These are phyloP conservation scores for Steromphala cineraria DNA, from an alignment of 2,888 invertebrate genomes.

Conservation along the genomic window DNA sequence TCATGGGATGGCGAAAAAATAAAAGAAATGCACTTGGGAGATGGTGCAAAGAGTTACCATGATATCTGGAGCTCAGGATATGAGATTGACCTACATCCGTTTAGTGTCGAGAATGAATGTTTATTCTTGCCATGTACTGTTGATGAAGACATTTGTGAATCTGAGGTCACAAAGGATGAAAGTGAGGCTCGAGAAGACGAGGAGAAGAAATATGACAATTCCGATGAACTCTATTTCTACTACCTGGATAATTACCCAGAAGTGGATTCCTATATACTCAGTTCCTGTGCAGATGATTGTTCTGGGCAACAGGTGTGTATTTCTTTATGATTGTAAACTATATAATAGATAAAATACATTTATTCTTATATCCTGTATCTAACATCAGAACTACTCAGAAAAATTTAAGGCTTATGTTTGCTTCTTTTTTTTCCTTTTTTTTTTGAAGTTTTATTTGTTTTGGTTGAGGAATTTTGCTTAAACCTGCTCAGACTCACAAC, in stretches of 20 bases:
- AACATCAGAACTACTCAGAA: too few relatives aligned
- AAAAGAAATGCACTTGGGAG: neutral
- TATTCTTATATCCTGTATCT: too few relatives aligned
- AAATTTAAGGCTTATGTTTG: too few relatives aligned
- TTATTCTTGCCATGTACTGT: constrained; percentile 2
- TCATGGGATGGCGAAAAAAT: constrained; percentile 13
- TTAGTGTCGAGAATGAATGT: neutral
- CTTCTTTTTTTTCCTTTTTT: too few relatives aligned
- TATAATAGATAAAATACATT: neutral
- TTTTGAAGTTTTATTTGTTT: too few relatives aligned
- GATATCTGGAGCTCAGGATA: constrained; percentile 9
- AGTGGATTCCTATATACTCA: constrained; percentile 12
- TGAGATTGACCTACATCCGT: neutral
- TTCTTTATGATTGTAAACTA: neutral
- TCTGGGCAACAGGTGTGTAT: neutral
- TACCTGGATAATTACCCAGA: constrained; percentile 20
- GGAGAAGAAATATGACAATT: neutral
- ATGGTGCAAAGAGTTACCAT: neutral
- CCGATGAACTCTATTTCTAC: constrained; percentile 11
- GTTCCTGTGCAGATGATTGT: neutral
- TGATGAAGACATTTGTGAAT: neutral
- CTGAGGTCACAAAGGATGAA: neutral
- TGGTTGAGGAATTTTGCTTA: too few relatives aligned
- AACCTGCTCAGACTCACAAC: too few relatives aligned
- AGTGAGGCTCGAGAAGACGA: neutral